A percentile compares a stretch with the other conserved stretches of the same genome.
Evolutionary conservation across 1,140 invertebrate genomes (phyloP).

Genomic region (Zaprionus africanus): DNA sequence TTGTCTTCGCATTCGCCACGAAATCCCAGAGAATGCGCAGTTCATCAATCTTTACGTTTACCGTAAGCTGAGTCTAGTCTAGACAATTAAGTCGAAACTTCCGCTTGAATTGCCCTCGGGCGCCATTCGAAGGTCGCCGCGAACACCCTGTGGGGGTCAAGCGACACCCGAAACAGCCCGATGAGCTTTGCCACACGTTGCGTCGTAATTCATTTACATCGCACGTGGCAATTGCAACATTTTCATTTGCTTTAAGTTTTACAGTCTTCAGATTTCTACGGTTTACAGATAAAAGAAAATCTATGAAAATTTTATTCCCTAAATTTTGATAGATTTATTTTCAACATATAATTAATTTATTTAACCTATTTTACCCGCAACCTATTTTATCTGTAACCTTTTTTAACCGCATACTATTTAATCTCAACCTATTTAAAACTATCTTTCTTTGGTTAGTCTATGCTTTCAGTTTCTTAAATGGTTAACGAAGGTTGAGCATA

Average conservation of each 20-base stretch:
- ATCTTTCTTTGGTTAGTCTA: too few relatives aligned
- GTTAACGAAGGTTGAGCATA: too few relatives aligned
- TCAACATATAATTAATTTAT: too few relatives aligned
- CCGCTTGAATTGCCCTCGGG: not conserved
- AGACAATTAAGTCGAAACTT: conserved; percentile 6
- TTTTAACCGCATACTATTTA: too few relatives aligned
- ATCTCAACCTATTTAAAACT: too few relatives aligned
- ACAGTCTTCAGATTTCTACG: not conserved
- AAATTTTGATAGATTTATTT: too few relatives aligned
- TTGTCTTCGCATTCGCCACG: conserved; percentile 5
- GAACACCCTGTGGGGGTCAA: not conserved
- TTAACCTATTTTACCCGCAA: too few relatives aligned
- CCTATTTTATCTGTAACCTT: too few relatives aligned
- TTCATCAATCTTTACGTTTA: conserved; percentile 11
- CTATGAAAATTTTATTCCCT: too few relatives aligned
- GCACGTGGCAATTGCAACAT: not conserved
- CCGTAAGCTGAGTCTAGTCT: conserved; percentile 4
- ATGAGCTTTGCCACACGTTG: not conserved
- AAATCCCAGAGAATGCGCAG: not conserved
- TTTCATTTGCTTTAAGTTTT: not conserved
- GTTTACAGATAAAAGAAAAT: not conserved
- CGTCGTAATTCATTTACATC: not conserved
- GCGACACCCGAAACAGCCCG: not conserved
- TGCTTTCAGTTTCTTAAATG: too few relatives aligned
- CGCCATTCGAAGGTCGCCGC: not conserved